These are phyloP conservation scores for Erannis defoliaria DNA, from an alignment of 2,888 invertebrate species.

Conservation along the genomic window DNA sequence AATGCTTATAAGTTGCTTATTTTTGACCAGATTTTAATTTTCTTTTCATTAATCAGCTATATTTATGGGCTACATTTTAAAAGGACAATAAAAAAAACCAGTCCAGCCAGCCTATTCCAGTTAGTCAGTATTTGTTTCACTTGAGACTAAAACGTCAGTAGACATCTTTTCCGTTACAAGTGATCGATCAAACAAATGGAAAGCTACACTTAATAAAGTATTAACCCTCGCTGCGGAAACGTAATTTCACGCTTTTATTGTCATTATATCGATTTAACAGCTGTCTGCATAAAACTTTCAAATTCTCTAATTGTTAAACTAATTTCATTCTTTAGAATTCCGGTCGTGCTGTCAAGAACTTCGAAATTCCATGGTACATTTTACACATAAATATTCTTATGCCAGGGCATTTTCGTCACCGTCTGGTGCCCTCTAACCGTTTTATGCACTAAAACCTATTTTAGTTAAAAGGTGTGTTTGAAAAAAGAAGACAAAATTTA, in stretches of 20 bases:
- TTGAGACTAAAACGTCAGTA: neutral
- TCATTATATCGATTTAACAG: slow-evolving; percentile 45
- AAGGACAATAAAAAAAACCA: slow-evolving; percentile 31
- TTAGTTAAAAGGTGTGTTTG: no score
- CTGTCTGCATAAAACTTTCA: slow-evolving; percentile 41
- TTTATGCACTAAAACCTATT: no score
- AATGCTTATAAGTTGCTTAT: no score
- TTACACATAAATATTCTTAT: no score
- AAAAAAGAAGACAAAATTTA: no score
- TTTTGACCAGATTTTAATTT: no score
- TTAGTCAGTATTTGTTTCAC: neutral
- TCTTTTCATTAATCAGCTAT: no score
- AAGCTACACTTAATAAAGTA: slow-evolving; percentile 42
- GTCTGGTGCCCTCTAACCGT: no score
- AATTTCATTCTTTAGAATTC: slow-evolving; percentile 5
- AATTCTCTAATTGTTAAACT: slow-evolving; percentile 33
- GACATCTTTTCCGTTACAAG: slow-evolving; percentile 4
- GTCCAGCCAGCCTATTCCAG: neutral
- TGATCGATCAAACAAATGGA: slow-evolving; percentile 30
- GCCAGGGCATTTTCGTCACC: no score
- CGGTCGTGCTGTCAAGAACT: no score
- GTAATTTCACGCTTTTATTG: slow-evolving; percentile 61
- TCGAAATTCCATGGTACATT: no score
- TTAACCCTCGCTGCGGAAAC: slow-evolving; percentile 50
- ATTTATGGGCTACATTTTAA: no score